Evolutionary conservation across 2,797 vertebrate genomes (phyloP).

Genomic region (Manis pentadactyla): DNA sequence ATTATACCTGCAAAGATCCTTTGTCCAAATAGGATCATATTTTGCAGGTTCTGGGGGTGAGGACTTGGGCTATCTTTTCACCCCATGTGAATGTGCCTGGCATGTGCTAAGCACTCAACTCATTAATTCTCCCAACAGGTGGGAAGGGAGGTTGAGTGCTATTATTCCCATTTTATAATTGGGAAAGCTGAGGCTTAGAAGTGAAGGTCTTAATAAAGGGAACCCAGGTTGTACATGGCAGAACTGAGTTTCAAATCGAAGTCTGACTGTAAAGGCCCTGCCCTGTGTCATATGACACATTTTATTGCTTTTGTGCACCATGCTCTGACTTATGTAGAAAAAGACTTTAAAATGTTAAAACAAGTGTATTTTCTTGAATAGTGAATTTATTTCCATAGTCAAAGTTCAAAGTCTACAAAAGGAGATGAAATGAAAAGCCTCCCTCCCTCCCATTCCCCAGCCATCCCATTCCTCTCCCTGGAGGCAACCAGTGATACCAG

Average conservation of each 20-base stretch:
- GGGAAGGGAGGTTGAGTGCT: neutral
- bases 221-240: neutral
- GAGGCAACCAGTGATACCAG: neutral
- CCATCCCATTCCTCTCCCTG: neutral
- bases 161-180: neutral
- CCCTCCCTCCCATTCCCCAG: neutral
- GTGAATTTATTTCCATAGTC: neutral
- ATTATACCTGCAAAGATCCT: neutral
- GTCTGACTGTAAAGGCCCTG: neutral
- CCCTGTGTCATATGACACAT: rapidly evolving
- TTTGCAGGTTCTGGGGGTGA: neutral
- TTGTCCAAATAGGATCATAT: neutral
- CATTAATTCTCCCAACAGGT: neutral
- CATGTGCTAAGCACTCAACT: neutral
- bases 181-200: neutral
- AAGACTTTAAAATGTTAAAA: neutral
- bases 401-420: neutral
- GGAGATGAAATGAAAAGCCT: neutral
- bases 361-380: neutral
- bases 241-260: neutral
- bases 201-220: neutral
- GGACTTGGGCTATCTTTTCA: neutral
- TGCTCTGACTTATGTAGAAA: neutral
- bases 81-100: neutral
- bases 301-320: neutral